Percentiles rank a stretch among this genome's conserved stretches.
phyloP scores from a whole-genome alignment of 2,888 invertebrate species.

The Protonemura montana region DNA sequence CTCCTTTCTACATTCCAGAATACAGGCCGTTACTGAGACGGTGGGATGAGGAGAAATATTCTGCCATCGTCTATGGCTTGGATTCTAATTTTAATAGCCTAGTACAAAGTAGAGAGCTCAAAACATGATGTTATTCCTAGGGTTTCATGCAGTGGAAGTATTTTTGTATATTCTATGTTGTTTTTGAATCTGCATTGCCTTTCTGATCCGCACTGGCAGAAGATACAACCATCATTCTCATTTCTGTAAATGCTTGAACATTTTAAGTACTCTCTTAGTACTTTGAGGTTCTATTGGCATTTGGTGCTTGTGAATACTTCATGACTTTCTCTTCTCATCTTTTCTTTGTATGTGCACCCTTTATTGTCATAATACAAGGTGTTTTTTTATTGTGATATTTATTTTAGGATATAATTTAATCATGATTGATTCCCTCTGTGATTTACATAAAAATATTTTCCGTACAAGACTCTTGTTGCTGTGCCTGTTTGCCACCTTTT shows the following conservation, averaged over 20 bases:
- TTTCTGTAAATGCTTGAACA: too few species aligned
- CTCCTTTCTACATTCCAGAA: constrained; percentile 42
- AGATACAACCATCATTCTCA: too few species aligned
- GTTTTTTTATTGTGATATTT: neutral
- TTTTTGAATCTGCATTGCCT: neutral
- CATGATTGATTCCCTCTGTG: neutral
- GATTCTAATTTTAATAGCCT: neutral
- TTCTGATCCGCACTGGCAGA: too few species aligned
- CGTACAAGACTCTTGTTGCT: neutral
- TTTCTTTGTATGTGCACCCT: neutral
- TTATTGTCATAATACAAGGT: neutral
- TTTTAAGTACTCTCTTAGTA: neutral
- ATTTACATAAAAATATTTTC: neutral
- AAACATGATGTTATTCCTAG: neutral
- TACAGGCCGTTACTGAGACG: constrained; percentile 38
- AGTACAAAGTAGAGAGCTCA: neutral
- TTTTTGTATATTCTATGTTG: constrained; percentile 17
- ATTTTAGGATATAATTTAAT: neutral
- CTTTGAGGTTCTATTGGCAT: neutral
- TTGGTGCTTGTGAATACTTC: neutral
- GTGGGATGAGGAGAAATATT: constrained; percentile 32
- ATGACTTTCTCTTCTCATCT: neutral
- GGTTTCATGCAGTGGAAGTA: neutral
- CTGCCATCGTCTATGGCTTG: neutral
- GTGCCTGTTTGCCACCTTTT: neutral